Percentiles rank a stretch among this genome's conserved stretches.
phyloP scores from a whole-genome alignment of 2,797 vertebrate species.

The Borostomias antarcticus region DNA sequence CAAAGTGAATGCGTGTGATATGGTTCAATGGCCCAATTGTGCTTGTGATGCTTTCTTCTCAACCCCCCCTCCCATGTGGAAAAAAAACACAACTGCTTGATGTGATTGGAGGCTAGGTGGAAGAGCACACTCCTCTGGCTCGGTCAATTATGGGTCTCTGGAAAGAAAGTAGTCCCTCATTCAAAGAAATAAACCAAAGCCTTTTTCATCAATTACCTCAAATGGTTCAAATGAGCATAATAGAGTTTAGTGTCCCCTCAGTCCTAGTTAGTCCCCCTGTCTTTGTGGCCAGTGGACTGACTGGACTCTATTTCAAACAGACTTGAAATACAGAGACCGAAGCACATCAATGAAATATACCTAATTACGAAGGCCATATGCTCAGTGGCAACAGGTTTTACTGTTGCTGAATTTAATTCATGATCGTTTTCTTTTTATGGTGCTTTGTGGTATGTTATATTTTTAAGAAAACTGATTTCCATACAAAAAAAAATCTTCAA shows the following conservation, averaged over 20 bases:
- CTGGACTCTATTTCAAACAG: conserved; percentile 15
- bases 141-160: conserved; percentile 44
- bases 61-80: conserved; percentile 25
- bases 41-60: conserved; percentile 53
- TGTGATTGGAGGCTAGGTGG: conserved; percentile 50
- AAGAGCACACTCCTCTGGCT: conserved; percentile 27
- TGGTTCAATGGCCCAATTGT: conserved; percentile 78
- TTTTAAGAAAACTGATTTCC: conserved; percentile 1
- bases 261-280: conserved; percentile 31
- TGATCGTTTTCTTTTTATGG: not conserved
- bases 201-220: conserved; percentile 15
- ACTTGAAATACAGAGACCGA: conserved; percentile 27
- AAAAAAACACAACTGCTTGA: conserved; percentile 47
- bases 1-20: conserved; percentile 70
- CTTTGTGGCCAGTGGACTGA: conserved; percentile 19
- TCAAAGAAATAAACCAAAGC: conserved; percentile 55
- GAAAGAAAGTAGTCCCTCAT: conserved; percentile 21
- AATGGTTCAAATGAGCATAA: conserved; percentile 7
- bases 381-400: not conserved
- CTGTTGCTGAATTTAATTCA: conserved; percentile 4
- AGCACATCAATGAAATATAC: conserved; percentile 11
- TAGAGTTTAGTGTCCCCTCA: not conserved
- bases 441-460: not conserved
- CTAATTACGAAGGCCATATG: not conserved
- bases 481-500: not conserved